These are phyloP conservation scores for Monoplex corrugatus DNA, from an alignment of 2,888 invertebrate species.

Conservation along the genomic window DNA sequence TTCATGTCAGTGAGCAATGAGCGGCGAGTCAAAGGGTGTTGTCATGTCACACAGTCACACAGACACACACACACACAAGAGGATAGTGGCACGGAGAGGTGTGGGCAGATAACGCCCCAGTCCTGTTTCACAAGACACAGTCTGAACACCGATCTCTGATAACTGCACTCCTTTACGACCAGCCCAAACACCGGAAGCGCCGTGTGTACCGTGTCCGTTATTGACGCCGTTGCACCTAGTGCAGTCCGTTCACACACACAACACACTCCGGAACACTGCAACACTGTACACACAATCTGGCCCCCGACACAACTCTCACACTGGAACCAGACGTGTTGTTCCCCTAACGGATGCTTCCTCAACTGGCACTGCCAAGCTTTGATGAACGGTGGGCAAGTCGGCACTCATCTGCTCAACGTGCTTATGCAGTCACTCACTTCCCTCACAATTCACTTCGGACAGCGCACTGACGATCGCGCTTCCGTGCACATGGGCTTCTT, in stretches of 20 bases:
- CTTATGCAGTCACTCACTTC: slow-evolving; percentile 40
- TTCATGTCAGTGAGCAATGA: slow-evolving; percentile 33
- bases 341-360: not conserved
- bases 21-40: no score
- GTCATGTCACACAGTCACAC: no score
- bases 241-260: not conserved
- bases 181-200: slow-evolving; percentile 19
- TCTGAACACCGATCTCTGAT: not conserved
- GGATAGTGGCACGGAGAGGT: not conserved
- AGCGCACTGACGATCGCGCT: slow-evolving; percentile 11
- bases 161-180: not conserved
- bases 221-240: not conserved
- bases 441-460: slow-evolving; percentile 36
- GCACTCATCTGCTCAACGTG: slow-evolving; percentile 39
- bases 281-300: not conserved
- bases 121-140: not conserved
- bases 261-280: not conserved
- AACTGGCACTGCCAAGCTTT: slow-evolving; percentile 20
- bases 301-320: not conserved
- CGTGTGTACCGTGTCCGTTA: slow-evolving; percentile 18
- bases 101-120: not conserved
- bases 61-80: not conserved
- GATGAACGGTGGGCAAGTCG: slow-evolving; percentile 31
- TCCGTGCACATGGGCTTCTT: not conserved
- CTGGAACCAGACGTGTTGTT: slow-evolving; percentile 6